Evolutionary conservation across 2,797 vertebrate species (phyloP).

Genomic region (Scolopax bukidnonensis): DNA sequence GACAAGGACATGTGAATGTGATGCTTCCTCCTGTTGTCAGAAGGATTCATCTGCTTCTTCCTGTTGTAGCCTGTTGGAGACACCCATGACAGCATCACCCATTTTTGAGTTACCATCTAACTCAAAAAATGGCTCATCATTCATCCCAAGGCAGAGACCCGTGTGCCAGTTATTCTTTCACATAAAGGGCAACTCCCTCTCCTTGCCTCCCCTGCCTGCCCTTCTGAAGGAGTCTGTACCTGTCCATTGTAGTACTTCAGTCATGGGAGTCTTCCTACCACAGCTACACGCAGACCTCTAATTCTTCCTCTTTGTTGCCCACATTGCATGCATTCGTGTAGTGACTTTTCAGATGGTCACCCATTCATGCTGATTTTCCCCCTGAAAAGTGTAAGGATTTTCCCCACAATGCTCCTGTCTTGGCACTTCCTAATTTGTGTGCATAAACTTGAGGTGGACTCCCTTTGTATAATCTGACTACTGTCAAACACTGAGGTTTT

Average conservation of each 20-base stretch:
- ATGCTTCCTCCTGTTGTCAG: background rate
- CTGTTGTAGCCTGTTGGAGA: background rate
- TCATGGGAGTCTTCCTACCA: background rate
- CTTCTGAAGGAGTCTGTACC: background rate
- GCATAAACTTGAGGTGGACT: background rate
- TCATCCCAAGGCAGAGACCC: background rate
- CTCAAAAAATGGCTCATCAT: background rate
- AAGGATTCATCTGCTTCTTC: background rate
- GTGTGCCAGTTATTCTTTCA: background rate
- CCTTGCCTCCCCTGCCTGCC: background rate
- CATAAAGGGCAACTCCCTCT: background rate
- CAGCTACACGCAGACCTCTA: background rate
- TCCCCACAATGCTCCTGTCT: background rate
- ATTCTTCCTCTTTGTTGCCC: background rate
- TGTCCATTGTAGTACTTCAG: background rate
- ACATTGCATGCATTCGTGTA: background rate
- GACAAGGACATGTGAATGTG: background rate
- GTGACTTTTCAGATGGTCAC: background rate
- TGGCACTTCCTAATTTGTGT: background rate
- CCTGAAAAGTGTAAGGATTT: background rate
- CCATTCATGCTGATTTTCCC: background rate
- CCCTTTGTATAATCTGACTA: constrained; percentile 1
- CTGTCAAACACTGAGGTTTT: constrained; percentile 21
- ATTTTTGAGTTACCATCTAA: background rate
- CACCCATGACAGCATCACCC: background rate